Percentiles rank a stretch among this genome's conserved stretches.
phyloP scores from a whole-genome alignment of 2,888 invertebrate genomes.

The Holacanthella duospinosa region DNA sequence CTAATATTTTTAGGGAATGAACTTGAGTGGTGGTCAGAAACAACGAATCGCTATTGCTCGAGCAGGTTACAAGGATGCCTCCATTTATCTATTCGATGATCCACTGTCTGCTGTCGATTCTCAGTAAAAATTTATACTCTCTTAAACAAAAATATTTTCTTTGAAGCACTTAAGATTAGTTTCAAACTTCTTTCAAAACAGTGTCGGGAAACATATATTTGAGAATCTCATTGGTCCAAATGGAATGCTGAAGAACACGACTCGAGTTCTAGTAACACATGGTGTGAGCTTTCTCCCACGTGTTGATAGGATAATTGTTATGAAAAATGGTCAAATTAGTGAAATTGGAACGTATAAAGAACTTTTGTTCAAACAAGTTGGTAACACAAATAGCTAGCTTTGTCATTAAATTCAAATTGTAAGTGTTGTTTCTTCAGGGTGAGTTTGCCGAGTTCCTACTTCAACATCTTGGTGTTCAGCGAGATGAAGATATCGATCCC shows the following conservation, averaged over 20 bases:
- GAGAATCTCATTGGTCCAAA: not conserved
- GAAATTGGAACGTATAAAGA: not conserved
- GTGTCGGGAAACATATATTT: not conserved
- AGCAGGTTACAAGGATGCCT: not conserved
- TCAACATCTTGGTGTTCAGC: not conserved
- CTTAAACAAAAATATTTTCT: too few relatives aligned
- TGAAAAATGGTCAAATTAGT: not conserved
- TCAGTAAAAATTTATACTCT: too few relatives aligned
- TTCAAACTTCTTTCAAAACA: too few relatives aligned
- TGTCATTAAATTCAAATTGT: too few relatives aligned
- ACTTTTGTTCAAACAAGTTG: not conserved
- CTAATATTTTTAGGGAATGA: slow-evolving; percentile 51
- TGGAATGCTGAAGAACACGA: not conserved
- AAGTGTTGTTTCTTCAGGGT: too few relatives aligned
- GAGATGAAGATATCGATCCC: not conserved
- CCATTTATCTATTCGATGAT: not conserved
- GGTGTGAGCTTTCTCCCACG: not conserved
- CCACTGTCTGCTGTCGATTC: not conserved
- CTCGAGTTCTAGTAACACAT: not conserved
- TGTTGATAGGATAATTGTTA: not conserved
- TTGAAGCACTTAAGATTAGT: too few relatives aligned
- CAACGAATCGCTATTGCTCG: not conserved
- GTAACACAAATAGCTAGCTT: too few relatives aligned
- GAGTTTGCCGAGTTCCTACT: not conserved
- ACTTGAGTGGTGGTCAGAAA: slow-evolving; percentile 80